Conservation (phyloP, 2,113 vertebrate species). For the Mystacornis crossleyi region DNA sequence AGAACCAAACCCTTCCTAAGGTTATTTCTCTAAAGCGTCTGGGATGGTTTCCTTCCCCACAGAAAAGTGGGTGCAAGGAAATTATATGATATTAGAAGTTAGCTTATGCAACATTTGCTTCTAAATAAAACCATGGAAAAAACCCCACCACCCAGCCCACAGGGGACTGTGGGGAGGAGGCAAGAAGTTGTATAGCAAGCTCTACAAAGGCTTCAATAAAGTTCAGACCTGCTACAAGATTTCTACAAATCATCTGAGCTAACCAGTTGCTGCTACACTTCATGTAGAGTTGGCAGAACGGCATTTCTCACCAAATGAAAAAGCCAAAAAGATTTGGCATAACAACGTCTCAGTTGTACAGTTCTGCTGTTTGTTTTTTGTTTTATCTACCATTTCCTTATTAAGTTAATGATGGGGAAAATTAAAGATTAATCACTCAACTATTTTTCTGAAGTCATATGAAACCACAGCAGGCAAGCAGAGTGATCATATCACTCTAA, state of each 20-base stretch:
- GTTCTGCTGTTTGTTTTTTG: conserved; percentile 63
- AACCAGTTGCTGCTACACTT: neutral
- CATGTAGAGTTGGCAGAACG: conserved; percentile 8
- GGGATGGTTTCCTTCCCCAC: neutral
- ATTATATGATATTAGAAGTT: neutral
- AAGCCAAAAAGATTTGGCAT: conserved; percentile 32
- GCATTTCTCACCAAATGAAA: conserved; percentile 64
- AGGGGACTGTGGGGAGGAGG: neutral
- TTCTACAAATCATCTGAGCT: neutral
- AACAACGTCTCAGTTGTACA: neutral
- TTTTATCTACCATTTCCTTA: conserved; percentile 68
- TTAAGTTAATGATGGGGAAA: conserved; percentile 75
- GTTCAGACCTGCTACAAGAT: neutral
- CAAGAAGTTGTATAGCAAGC: neutral
- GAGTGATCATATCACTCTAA: conserved; percentile 64
- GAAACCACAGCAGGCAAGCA: conserved; percentile 57
- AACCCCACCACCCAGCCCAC: neutral
- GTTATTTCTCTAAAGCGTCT: neutral
- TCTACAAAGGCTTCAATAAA: neutral
- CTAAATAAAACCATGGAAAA: neutral
- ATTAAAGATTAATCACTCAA: conserved; percentile 73
- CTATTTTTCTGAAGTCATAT: conserved; percentile 75
- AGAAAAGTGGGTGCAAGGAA: neutral
- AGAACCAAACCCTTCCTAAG: neutral
- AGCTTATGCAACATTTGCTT: neutral